phyloP scores from a whole-genome alignment of 30 jellyfish, hydroid and myxozoan genomes.

The Hydractinia symbiolongicarpus region DNA sequence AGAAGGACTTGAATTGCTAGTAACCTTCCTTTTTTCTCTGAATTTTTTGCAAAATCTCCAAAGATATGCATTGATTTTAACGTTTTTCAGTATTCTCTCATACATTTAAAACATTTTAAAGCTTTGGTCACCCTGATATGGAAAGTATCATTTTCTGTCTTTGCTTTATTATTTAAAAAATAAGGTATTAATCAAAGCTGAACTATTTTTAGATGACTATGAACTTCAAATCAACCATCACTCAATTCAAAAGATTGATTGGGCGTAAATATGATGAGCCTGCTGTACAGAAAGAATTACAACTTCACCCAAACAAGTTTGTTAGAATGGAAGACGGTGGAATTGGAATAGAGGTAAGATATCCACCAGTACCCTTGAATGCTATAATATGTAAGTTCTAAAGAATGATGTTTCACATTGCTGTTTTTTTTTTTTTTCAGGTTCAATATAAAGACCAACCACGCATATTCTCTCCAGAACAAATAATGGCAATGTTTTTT shows the following conservation, averaged over 20 bases:
- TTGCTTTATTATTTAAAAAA: too few species aligned
- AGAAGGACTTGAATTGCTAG: too few species aligned
- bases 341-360: constrained; percentile 74
- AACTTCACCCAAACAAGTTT: constrained; percentile 38
- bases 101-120: too few species aligned
- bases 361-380: background rate
- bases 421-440: constrained; percentile 23
- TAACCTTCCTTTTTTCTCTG: too few species aligned
- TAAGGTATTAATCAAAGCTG: too few species aligned
- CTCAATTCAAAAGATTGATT: constrained; percentile 74
- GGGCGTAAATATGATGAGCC: constrained; percentile 92
- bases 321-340: constrained; percentile 55
- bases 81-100: too few species aligned
- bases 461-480: constrained; percentile 60
- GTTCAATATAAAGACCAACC: constrained; percentile 51
- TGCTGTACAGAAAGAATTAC: constrained; percentile 55
- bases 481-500: constrained; percentile 70
- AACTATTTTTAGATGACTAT: constrained; percentile 34
- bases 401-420: too few species aligned
- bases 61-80: too few species aligned
- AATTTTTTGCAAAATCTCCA: too few species aligned
- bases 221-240: constrained; percentile 65
- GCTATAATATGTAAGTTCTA: too few species aligned
- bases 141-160: too few species aligned
- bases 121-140: too few species aligned